Conservation (phyloP, 2,113 vertebrate species). For the Lucifuga dentata region DNA sequence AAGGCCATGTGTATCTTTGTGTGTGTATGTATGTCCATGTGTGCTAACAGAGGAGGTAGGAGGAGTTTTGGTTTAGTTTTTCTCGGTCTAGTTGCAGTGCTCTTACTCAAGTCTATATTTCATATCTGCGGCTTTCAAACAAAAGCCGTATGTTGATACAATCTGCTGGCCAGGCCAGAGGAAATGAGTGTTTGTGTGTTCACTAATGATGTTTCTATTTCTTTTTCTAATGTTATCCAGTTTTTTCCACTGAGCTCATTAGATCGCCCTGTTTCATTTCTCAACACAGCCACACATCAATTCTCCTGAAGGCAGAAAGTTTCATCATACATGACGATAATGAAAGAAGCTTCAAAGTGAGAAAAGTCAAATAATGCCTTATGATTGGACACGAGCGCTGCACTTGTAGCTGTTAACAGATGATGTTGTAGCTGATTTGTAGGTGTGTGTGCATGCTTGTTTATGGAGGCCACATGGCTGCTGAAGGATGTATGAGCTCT, state of each 20-base stretch:
- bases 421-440: background rate
- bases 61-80: slow-evolving; percentile 20
- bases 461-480: background rate
- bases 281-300: slow-evolving; percentile 38
- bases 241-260: slow-evolving; percentile 66
- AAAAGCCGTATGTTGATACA: slow-evolving; percentile 78
- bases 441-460: too few species aligned
- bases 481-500: too few species aligned
- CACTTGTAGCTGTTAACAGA: slow-evolving; percentile 7
- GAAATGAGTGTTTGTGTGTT: slow-evolving; percentile 75
- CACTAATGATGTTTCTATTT: slow-evolving; percentile 72
- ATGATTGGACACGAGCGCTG: slow-evolving; percentile 8
- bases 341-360: slow-evolving; percentile 11
- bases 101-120: slow-evolving; percentile 77
- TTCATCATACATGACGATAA: slow-evolving; percentile 24
- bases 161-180: slow-evolving; percentile 66
- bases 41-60: slow-evolving; percentile 4
- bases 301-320: slow-evolving; percentile 14
- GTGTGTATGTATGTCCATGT: slow-evolving; percentile 6
- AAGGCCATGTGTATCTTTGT: slow-evolving; percentile 1
- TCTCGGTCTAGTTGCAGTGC: slow-evolving; percentile 40
- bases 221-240: slow-evolving; percentile 61
- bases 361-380: background rate
- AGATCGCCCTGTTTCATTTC: slow-evolving; percentile 51
- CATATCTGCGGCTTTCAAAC: slow-evolving; percentile 79